phyloP scores from a whole-genome alignment of 2,797 vertebrate species.

The Astyanax mexicanus region DNA sequence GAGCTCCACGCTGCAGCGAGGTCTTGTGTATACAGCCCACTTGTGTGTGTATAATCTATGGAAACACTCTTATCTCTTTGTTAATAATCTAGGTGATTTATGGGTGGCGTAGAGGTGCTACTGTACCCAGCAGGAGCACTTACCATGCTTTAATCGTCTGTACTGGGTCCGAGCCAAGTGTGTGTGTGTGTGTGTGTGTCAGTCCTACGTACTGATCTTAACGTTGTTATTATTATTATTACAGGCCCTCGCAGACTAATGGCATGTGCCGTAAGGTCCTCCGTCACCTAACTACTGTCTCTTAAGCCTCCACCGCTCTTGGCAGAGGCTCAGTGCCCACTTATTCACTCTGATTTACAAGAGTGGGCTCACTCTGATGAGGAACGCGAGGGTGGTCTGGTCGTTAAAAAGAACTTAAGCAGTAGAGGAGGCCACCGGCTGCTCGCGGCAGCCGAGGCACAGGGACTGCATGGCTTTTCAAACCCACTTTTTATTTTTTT shows the following conservation, averaged over 20 bases:
- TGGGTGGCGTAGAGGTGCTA: slow-evolving; percentile 69
- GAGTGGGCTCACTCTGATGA: slow-evolving; percentile 46
- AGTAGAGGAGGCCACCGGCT: slow-evolving; percentile 21
- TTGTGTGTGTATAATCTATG: slow-evolving; percentile 83
- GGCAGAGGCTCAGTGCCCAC: slow-evolving; percentile 56
- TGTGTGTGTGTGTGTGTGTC: slow-evolving; percentile 52
- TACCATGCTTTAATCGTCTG: slow-evolving; percentile 77
- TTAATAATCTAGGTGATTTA: slow-evolving; percentile 82
- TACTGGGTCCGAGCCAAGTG: slow-evolving; percentile 66
- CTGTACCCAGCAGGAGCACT: slow-evolving; percentile 66
- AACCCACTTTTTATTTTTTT: background rate
- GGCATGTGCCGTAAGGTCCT: slow-evolving; percentile 45
- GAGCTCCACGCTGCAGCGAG: slow-evolving; percentile 68
- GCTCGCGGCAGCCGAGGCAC: background rate
- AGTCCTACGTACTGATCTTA: slow-evolving; percentile 62
- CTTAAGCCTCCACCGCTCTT: slow-evolving; percentile 46
- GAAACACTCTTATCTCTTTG: slow-evolving; percentile 80
- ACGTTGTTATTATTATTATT: slow-evolving; percentile 50
- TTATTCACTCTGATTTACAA: slow-evolving; percentile 57
- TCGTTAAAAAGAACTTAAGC: slow-evolving; percentile 49
- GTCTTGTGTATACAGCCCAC: slow-evolving; percentile 76
- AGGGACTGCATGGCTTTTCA: background rate
- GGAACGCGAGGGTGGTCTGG: slow-evolving; percentile 54
- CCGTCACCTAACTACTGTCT: slow-evolving; percentile 51
- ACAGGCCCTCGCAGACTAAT: slow-evolving; percentile 49